Base-by-base conservation (phyloP, 2,113 vertebrate genomes). In the Percopsis transmontana region DNA sequence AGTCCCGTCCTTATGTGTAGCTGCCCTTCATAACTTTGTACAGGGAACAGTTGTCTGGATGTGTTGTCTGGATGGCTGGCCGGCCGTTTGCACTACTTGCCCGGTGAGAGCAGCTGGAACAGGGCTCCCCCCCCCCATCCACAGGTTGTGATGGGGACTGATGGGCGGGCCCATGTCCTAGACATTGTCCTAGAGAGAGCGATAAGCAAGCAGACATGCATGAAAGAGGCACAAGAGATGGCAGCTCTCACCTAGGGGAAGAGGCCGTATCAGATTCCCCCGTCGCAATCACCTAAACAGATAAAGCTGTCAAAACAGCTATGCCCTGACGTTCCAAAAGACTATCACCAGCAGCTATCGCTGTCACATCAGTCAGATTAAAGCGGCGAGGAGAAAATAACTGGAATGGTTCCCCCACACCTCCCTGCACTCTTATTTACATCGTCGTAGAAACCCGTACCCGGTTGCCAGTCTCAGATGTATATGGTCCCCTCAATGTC, bases 161-260 rank as follows among this genome's bases (percentile, higher is more conserved):
- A 80, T 56, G 58, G 68, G 67, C 70, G 72, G 76, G 77, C 70
- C 21, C 66, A 65, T 63, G 70, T 65, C 76, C 70, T 60, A 67
- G 68, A 66, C 69, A n/a, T n/a, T n/a, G n/a, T n/a, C n/a, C n/a
- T n/a, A 61, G 0, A 2, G 54, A 60, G 18, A 57, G 60, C 56
- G 86, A 89, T 90, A 90, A 88, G 72, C 15, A n/a, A 51, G 71
- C 86, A 87, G 88, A 87, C 86, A 83, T 91, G 90, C 86, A 56
- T 92, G 88, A 90, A 90, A 80, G 80, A 70, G 13, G 63, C 41
- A 20, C 70, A 58, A 60, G 27, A 82, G 89, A 91, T 91, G 90
- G 82, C 74, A 23, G 24, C 72, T 74, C 76, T 87, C 85, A 85
- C 89, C 85, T 77, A 74, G 66, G 77, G 74, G 85, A 76, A 72